Base-by-base conservation (phyloP, 2,113 vertebrate genomes). In the Zingel zingel region DNA sequence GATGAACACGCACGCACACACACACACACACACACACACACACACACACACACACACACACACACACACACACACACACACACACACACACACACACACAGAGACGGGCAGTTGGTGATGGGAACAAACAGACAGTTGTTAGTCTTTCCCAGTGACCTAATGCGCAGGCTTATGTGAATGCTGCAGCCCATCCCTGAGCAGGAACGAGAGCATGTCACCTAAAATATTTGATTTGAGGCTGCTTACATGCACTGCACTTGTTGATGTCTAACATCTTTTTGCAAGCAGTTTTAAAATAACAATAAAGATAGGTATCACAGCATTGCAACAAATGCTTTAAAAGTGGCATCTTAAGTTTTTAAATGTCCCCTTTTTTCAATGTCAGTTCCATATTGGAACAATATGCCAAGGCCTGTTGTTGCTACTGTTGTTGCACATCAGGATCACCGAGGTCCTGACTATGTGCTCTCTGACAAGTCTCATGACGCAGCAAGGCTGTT, bases 111-210 rank as follows among this genome's bases (percentile, higher is more conserved):
- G 85, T 89, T 86, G 88, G 84, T 90, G 91, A 91, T 93, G 91
- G 92, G 89, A 93, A 93, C 91, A 94, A 94, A 93, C 86, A 92
- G 92, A 91, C 92, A 92, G 93, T 94, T 94, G 93, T 93, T 94
- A 89, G 92, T 90, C 90, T 92, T 88, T 91, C 89, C 86, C 91
- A 88, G 92, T 94, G 93, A 93, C 90, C 93, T 93, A 93, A 94
- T 94, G 92, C 82, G 74, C 90, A 93, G 91, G 92, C 91, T 91
- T 88, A 87, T 93, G 92, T 89, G 93, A 93, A 87, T 72, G 92
- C 89, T 86, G 82, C 90, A 86, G 92, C 92, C 92, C 92, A 92
- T 92, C 92, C 92, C 91, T 83, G 86, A 56, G 79, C 88, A 84
- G 92, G 90, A 88, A 90, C 83, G 79, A 89, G 69, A 86, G 77